A percentile compares a stretch with the other conserved stretches of the same genome.
Evolutionary conservation across 1,140 invertebrate species (phyloP).

Genomic region (Aethina tumida): DNA sequence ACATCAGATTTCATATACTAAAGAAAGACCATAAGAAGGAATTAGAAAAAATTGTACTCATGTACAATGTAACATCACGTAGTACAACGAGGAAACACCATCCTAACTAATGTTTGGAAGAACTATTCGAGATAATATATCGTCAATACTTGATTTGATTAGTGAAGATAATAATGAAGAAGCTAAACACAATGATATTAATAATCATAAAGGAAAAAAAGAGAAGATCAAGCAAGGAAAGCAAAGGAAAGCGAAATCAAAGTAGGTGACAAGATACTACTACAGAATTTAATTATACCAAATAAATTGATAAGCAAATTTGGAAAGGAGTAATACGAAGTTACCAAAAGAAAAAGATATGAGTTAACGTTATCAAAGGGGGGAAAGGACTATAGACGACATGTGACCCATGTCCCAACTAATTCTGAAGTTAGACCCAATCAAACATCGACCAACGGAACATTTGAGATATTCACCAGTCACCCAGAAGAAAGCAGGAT

Average conservation of each 20-base stretch:
- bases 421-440: too few species aligned
- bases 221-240: constrained; percentile 14
- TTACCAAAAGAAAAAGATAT: too few species aligned
- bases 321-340: too few species aligned
- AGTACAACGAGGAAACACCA: constrained; percentile 30
- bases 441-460: too few species aligned
- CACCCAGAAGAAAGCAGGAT: too few species aligned
- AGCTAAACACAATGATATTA: constrained; percentile 16
- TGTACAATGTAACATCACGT: constrained; percentile 32
- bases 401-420: too few species aligned
- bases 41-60: constrained; percentile 24
- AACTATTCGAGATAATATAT: constrained; percentile 27
- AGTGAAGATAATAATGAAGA: too few species aligned
- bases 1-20: constrained; percentile 11
- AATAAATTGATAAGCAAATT: constrained; percentile 14
- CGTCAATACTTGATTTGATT: constrained; percentile 14
- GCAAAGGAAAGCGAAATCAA: constrained; percentile 11
- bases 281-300: constrained; percentile 10
- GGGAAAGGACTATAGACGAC: too few species aligned
- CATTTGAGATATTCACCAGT: too few species aligned
- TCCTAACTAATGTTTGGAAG: constrained; percentile 30
- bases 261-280: constrained; percentile 19
- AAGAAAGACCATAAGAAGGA: constrained; percentile 18
- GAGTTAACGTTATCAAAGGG: too few species aligned
- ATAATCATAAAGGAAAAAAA: constrained; percentile 21